Conservation (phyloP, 2,888 invertebrate genomes). For the Nephrotoma appendiculata region DNA sequence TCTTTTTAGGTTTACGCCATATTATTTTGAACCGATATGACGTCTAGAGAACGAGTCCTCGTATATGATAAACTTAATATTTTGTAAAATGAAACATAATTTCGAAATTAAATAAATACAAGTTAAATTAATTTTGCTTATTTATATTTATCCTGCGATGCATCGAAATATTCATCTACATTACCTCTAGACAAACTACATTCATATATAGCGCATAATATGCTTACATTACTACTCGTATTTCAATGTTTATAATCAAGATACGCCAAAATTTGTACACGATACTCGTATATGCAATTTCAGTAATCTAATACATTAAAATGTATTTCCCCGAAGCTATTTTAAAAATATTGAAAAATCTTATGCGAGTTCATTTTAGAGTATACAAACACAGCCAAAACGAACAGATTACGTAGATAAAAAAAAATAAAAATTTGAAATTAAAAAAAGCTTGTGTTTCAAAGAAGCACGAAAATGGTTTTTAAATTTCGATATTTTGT, state of each 20-base stretch:
- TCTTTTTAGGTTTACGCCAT: no score
- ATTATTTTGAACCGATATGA: no score
- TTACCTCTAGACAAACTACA: no score
- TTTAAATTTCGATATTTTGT: neutral
- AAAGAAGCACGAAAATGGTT: neutral
- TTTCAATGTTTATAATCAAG: neutral
- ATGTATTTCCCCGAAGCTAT: neutral
- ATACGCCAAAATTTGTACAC: neutral
- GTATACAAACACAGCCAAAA: neutral
- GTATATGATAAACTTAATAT: no score
- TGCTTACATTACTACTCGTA: neutral
- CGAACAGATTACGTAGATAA: neutral
- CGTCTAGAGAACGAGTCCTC: no score
- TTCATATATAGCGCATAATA: no score
- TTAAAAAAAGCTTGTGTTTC: neutral
- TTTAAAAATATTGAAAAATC: neutral
- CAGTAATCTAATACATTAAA: neutral
- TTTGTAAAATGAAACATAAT: no score
- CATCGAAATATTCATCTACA: no score
- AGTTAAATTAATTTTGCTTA: no score
- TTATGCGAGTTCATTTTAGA: neutral
- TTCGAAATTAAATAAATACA: no score
- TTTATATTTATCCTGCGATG: no score
- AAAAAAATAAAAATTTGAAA: neutral
- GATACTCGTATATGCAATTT: neutral